Percentiles rank a stretch among this genome's conserved stretches.
phyloP scores from a whole-genome alignment of 2,113 vertebrate genomes.

The Proterorhinus semilunaris region DNA sequence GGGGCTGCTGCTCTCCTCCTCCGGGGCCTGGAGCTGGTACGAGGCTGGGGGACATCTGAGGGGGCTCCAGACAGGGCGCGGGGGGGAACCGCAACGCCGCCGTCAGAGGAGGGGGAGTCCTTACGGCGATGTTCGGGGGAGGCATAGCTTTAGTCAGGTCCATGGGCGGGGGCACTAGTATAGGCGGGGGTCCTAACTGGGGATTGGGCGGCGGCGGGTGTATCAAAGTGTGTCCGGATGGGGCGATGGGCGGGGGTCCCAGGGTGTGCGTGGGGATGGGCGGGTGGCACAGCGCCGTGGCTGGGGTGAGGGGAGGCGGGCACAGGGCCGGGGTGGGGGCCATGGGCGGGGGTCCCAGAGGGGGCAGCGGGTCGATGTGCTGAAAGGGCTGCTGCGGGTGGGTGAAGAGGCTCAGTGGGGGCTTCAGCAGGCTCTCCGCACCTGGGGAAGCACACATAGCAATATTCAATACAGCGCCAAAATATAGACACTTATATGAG shows the following conservation, averaged over 20 bases:
- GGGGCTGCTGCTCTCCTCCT: conserved; percentile 71
- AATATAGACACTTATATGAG: no score
- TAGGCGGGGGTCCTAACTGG: conserved; percentile 55
- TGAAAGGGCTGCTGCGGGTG: conserved; percentile 75
- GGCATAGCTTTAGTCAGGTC: conserved; percentile 58
- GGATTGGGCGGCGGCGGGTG: conserved; percentile 49
- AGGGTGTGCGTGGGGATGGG: conserved; percentile 55
- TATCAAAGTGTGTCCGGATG: conserved; percentile 63
- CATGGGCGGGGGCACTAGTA: conserved; percentile 51
- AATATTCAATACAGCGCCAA: neutral
- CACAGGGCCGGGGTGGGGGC: conserved; percentile 55
- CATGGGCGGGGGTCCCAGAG: conserved; percentile 66
- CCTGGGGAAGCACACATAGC: conserved; percentile 43
- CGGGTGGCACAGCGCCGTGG: conserved; percentile 52
- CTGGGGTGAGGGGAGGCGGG: conserved; percentile 54
- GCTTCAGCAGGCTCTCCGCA: conserved; percentile 75
- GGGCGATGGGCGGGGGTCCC: conserved; percentile 53
- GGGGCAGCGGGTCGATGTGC: conserved; percentile 82
- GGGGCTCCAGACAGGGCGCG: conserved; percentile 59
- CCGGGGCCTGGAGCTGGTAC: conserved; percentile 67
- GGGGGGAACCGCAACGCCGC: conserved; percentile 56
- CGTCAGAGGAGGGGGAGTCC: conserved; percentile 38
- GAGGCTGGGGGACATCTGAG: conserved; percentile 76
- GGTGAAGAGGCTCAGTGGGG: conserved; percentile 77
- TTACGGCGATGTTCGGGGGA: conserved; percentile 58